Percentiles rank a stretch among this genome's conserved stretches.
Conservation (phyloP, 2,888 invertebrate genomes). For the Drosophila multiciliata region DNA sequence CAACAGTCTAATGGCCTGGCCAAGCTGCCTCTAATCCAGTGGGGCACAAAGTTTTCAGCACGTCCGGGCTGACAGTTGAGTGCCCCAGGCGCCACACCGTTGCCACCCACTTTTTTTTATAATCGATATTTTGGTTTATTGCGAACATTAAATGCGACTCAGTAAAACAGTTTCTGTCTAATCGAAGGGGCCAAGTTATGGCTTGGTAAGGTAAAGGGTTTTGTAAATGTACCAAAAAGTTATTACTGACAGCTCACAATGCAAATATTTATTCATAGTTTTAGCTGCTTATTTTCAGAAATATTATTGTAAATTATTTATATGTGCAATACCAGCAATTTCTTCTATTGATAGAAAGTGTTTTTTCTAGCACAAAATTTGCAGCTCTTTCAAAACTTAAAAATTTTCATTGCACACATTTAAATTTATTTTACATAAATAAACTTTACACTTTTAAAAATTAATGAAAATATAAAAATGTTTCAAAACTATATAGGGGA, state of each 20-base stretch:
- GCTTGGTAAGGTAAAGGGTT: not conserved
- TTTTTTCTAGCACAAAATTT: not conserved
- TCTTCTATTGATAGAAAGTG: accelerated
- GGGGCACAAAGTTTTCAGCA: slow-evolving; percentile 59
- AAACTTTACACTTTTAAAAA: not conserved
- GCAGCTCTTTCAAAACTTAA: not conserved
- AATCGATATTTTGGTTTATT: slow-evolving; percentile 76
- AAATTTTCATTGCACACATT: not conserved
- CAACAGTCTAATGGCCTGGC: slow-evolving; percentile 54
- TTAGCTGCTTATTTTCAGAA: not conserved
- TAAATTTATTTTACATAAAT: no score
- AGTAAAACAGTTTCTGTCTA: slow-evolving; percentile 1
- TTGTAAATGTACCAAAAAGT: not conserved
- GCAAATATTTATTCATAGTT: not conserved
- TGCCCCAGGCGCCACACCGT: slow-evolving; percentile 42
- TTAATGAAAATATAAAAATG: not conserved
- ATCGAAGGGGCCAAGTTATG: not conserved
- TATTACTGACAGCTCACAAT: not conserved
- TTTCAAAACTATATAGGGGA: not conserved
- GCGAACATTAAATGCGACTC: slow-evolving; percentile 46
- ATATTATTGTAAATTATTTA: not conserved
- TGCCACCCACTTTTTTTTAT: slow-evolving; percentile 29
- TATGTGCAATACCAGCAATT: not conserved
- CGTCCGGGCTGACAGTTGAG: slow-evolving; percentile 67
- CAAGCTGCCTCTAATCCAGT: slow-evolving; percentile 39